Evolutionary conservation across 64 coral and sea anemone species (phyloP).

Genomic region (Platygyra sinensis): DNA sequence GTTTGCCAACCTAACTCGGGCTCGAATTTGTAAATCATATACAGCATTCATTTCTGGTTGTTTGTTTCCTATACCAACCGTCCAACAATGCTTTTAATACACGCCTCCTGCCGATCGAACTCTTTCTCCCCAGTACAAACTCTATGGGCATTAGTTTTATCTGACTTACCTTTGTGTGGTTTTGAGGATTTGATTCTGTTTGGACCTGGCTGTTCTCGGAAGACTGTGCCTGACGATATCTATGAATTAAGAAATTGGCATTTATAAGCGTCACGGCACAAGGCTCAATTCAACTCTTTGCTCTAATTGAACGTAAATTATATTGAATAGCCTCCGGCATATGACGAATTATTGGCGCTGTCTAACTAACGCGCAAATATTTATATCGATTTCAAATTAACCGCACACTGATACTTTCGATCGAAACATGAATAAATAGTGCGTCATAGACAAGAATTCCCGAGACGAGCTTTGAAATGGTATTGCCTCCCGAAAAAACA

Average conservation of each 20-base stretch:
- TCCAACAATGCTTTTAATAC: background rate
- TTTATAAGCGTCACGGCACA: slow-evolving; percentile 9
- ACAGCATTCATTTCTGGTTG: too few relatives aligned
- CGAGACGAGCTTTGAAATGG: background rate
- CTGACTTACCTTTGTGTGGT: background rate
- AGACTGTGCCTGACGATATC: background rate
- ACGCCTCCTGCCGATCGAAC: background rate
- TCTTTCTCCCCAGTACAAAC: background rate
- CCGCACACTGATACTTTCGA: background rate
- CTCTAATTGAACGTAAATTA: slow-evolving; percentile 1
- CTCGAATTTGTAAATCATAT: too few relatives aligned
- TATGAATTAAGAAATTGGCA: background rate
- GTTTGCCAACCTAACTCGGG: too few relatives aligned
- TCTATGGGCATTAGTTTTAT: background rate
- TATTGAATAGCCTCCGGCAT: slow-evolving; percentile 23
- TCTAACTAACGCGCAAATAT: background rate
- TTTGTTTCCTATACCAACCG: too few relatives aligned
- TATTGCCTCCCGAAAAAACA: background rate
- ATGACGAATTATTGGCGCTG: background rate
- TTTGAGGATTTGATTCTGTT: background rate
- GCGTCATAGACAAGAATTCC: background rate
- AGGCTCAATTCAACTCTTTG: background rate
- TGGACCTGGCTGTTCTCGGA: background rate
- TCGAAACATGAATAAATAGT: background rate
- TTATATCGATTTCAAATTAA: background rate